Evolutionary conservation across 2,888 invertebrate genomes (phyloP).

Genomic region (Seira ritae): DNA sequence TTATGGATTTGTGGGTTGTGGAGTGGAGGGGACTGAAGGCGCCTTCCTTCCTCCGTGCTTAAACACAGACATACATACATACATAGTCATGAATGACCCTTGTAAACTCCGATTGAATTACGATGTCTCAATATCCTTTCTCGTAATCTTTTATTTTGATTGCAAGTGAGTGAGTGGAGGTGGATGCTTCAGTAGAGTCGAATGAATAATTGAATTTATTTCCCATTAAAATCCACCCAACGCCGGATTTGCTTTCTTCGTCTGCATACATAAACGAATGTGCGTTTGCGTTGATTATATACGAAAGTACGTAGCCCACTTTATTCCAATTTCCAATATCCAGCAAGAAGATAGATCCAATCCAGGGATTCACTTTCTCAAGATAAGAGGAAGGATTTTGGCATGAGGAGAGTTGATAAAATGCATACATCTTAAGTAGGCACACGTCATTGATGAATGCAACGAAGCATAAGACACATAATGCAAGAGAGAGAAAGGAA

Average conservation of each 20-base stretch:
- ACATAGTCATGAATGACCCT: too few relatives aligned
- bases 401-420: background rate
- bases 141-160: background rate
- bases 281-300: too few relatives aligned
- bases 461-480: background rate
- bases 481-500: slow-evolving; percentile 37
- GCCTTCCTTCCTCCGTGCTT: background rate
- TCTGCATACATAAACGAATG: background rate
- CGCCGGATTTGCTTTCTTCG: background rate
- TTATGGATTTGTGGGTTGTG: too few relatives aligned
- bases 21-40: too few relatives aligned
- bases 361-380: background rate
- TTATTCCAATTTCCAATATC: slow-evolving; percentile 14
- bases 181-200: background rate
- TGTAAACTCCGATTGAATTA: background rate
- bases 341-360: background rate
- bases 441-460: background rate
- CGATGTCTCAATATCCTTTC: background rate
- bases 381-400: background rate
- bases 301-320: too few relatives aligned
- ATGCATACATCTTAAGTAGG: background rate
- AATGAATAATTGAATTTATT: slow-evolving; percentile 11
- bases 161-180: background rate
- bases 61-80: too few relatives aligned
- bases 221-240: background rate